Conservation (phyloP, 1,140 invertebrate genomes). For the Pentalonia nigronervosa region DNA sequence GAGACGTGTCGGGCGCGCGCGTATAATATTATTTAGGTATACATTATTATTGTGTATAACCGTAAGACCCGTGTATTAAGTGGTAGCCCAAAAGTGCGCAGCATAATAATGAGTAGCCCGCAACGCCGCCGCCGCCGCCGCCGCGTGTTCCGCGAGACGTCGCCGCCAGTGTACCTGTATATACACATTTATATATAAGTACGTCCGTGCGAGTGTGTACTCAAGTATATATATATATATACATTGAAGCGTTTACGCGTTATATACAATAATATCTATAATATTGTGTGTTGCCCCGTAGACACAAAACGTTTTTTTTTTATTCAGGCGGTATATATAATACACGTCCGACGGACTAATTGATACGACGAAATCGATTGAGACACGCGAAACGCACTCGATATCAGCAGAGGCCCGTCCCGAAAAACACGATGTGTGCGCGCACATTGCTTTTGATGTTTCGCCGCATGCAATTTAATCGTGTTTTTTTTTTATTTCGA, state of each 20-base stretch:
- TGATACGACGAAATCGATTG: slow-evolving; percentile 49
- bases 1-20: background rate
- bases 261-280: background rate
- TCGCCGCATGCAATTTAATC: slow-evolving; percentile 34
- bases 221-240: background rate
- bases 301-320: slow-evolving; percentile 34
- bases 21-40: background rate
- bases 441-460: slow-evolving; percentile 2
- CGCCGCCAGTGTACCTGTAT: background rate
- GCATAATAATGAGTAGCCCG: slow-evolving; percentile 46
- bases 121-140: background rate
- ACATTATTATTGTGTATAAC: background rate
- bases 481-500: background rate
- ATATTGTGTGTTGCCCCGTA: slow-evolving; percentile 22
- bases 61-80: slow-evolving; percentile 1
- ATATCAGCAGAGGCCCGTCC: background rate
- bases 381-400: slow-evolving; percentile 33
- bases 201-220: background rate
- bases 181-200: too few species aligned
- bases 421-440: slow-evolving; percentile 26
- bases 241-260: background rate
- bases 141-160: background rate
- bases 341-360: slow-evolving; percentile 32
- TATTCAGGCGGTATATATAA: background rate
- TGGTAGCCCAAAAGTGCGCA: slow-evolving; percentile 35